Percentiles rank a stretch among this genome's conserved stretches.
phyloP scores from a whole-genome alignment of 2,113 vertebrate species.

The Sialia sialis region DNA sequence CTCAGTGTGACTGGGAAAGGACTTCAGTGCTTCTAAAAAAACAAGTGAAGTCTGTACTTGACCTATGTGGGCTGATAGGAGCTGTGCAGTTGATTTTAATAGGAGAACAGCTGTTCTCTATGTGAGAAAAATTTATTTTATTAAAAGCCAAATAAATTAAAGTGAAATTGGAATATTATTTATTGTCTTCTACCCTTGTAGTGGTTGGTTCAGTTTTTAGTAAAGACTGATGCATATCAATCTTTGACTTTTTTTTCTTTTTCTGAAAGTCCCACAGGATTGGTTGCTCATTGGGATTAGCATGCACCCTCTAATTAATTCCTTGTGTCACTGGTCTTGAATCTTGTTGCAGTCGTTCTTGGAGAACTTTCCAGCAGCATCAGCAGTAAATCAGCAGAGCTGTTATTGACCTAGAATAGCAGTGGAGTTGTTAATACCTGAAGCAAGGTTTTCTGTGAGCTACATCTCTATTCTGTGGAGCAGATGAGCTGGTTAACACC shows the following conservation, averaged over 20 bases:
- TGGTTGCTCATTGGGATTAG: neutral
- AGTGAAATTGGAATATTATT: neutral
- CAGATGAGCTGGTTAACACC: constrained; percentile 44
- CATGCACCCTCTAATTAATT: neutral
- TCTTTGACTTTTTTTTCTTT: neutral
- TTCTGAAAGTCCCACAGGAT: neutral
- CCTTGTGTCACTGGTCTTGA: neutral
- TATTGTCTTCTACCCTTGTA: neutral
- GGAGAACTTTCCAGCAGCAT: neutral
- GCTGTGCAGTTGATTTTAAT: neutral
- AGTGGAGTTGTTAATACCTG: neutral
- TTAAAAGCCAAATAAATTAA: neutral
- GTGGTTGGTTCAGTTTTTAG: neutral
- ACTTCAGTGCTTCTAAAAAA: neutral
- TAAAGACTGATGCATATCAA: neutral
- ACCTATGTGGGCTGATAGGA: neutral
- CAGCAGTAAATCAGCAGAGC: neutral
- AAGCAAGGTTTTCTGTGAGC: constrained; percentile 21
- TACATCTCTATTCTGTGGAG: neutral
- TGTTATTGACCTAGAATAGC: constrained; percentile 28
- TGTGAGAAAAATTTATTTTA: neutral
- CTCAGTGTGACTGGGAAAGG: neutral
- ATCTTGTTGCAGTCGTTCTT: neutral
- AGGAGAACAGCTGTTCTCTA: neutral
- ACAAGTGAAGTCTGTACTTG: neutral